A percentile compares a stretch with the other conserved stretches of the same genome.
Conservation (phyloP, 2,888 invertebrate species). For the Rutpela maculata region DNA sequence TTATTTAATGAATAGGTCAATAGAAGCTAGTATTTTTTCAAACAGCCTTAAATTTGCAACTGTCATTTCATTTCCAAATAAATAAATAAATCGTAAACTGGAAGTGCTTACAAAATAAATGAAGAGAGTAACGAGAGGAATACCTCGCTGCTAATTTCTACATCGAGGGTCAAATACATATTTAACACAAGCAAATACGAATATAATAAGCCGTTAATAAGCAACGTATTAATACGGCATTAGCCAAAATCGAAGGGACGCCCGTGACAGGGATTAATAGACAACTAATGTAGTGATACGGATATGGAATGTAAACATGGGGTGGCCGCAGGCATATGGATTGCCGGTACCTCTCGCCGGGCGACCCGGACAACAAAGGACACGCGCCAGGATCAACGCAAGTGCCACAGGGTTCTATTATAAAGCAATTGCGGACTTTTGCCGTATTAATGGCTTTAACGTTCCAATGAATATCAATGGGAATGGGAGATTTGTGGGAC, state of each 20-base stretch:
- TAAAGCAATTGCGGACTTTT: constrained; percentile 68
- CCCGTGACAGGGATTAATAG: constrained; percentile 66
- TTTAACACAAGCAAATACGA: constrained; percentile 25
- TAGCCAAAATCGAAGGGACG: constrained; percentile 56
- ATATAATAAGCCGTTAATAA: constrained; percentile 42
- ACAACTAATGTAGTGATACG: constrained; percentile 70
- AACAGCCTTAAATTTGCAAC: too few species aligned
- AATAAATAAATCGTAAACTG: too few species aligned
- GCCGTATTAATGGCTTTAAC: constrained; percentile 67
- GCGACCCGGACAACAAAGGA: constrained; percentile 58
- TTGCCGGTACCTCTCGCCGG: constrained; percentile 36
- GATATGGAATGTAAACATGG: constrained; percentile 69
- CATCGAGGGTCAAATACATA: neutral
- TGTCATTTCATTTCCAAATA: too few species aligned
- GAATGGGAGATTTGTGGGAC: constrained; percentile 17
- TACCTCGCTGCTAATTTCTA: too few species aligned
- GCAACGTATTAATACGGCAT: constrained; percentile 59
- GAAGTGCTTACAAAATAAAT: too few species aligned
- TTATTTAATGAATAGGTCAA: too few species aligned
- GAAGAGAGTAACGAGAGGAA: too few species aligned
- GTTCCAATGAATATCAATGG: constrained; percentile 62
- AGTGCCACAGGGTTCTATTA: constrained; percentile 66
- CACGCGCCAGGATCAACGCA: constrained; percentile 66
- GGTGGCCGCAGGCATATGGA: constrained; percentile 64
- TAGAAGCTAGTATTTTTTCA: too few species aligned